These are phyloP conservation scores for Chiridota heheva DNA, from an alignment of 35 echinoderm and acorn worm species.

Conservation along the genomic window DNA sequence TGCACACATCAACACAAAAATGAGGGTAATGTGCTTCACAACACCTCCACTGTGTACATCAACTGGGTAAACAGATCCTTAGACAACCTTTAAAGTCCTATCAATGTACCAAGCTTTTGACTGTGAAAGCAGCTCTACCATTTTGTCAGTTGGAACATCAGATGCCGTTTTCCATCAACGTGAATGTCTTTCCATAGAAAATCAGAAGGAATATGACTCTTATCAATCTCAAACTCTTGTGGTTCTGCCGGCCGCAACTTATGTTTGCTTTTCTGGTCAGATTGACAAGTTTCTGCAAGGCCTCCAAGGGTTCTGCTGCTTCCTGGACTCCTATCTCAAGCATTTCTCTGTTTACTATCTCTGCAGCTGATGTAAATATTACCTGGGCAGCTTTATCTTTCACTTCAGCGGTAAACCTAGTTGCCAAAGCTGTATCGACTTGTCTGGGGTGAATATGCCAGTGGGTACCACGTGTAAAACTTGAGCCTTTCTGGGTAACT, in stretches of 20 bases:
- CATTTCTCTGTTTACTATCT: conserved; percentile 28
- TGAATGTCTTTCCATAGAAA: conserved; percentile 38
- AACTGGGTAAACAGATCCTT: conserved; percentile 55
- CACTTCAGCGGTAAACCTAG: neutral
- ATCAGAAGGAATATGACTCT: neutral
- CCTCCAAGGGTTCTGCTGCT: neutral
- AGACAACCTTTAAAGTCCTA: conserved; percentile 45
- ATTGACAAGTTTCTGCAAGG: conserved; percentile 18
- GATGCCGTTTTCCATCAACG: conserved; percentile 28
- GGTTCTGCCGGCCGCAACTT: conserved; percentile 31
- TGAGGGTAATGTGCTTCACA: conserved; percentile 51
- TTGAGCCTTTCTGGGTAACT: conserved; percentile 7
- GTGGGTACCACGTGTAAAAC: neutral
- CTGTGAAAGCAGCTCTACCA: conserved; percentile 39
- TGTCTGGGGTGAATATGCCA: conserved; percentile 11
- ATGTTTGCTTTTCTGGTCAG: conserved; percentile 1
- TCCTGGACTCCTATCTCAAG: neutral
- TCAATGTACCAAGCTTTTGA: conserved; percentile 58
- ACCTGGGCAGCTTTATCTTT: neutral
- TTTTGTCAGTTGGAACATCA: conserved; percentile 27
- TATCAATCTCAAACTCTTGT: conserved; percentile 29
- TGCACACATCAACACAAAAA: conserved; percentile 55
- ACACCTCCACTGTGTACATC: conserved; percentile 4
- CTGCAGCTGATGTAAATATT: conserved; percentile 30
- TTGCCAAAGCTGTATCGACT: neutral